phyloP scores from a whole-genome alignment of 2,113 vertebrate species.

The Procavia capensis region DNA sequence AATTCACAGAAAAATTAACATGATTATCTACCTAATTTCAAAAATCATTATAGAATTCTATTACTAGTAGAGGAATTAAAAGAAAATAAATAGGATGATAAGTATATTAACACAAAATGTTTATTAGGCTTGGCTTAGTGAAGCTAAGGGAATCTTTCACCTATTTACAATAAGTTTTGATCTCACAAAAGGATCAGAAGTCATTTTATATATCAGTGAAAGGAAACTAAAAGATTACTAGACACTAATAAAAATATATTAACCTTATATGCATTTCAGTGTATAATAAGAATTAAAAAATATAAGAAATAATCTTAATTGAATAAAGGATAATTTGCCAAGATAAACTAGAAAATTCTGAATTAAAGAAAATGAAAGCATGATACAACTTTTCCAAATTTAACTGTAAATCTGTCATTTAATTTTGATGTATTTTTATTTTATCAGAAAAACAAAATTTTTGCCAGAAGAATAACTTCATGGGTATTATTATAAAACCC shows the following conservation, averaged over 20 bases:
- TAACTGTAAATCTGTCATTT: background rate
- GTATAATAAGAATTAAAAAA: background rate
- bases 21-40: background rate
- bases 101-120: background rate
- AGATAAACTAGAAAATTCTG: background rate
- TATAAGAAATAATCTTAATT: background rate
- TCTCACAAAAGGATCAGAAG: background rate
- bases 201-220: background rate
- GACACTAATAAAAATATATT: background rate
- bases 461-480: background rate
- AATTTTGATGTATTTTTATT: background rate
- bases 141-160: background rate
- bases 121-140: background rate
- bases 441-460: background rate
- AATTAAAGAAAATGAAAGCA: background rate
- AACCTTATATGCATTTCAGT: background rate
- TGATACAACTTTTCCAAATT: background rate
- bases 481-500: background rate
- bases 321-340: background rate
- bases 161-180: background rate
- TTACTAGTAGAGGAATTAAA: background rate
- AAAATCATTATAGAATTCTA: background rate
- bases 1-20: background rate
- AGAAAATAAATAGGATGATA: background rate
- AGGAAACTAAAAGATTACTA: background rate